These are phyloP conservation scores for Capreolus pygargus DNA, from an alignment of 2,113 vertebrate genomes.

Conservation along the genomic window DNA sequence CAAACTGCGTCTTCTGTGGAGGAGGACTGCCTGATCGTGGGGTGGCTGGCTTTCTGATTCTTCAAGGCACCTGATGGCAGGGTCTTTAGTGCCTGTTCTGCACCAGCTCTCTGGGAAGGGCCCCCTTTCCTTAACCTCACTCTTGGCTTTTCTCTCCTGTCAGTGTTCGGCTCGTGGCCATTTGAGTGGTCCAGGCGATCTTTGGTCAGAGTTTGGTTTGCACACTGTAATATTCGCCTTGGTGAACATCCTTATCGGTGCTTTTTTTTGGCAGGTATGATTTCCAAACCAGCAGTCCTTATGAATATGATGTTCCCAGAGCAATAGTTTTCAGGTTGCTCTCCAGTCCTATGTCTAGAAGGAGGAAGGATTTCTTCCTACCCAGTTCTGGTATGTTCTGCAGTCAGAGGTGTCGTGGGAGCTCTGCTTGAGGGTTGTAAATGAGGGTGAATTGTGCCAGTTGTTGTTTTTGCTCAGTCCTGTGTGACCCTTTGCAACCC, in stretches of 20 bases:
- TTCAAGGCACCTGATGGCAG: background rate
- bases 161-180: background rate
- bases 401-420: background rate
- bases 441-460: background rate
- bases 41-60: background rate
- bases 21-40: background rate
- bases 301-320: background rate
- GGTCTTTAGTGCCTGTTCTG: background rate
- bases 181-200: background rate
- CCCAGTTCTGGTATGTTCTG: background rate
- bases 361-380: background rate
- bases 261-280: background rate
- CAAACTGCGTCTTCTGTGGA: background rate
- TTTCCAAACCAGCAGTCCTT: background rate
- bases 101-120: background rate
- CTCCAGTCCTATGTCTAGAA: rapidly evolving
- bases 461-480: background rate
- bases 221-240: background rate
- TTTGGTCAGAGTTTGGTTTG: background rate
- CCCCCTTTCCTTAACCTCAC: background rate
- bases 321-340: background rate
- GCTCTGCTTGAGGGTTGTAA: background rate
- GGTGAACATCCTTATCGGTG: background rate
- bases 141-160: background rate
- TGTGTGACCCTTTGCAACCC: background rate